A percentile compares a stretch with the other conserved stretches of the same genome.
Conservation (phyloP, 2,888 invertebrate species). For the Allophyes oxyacanthae region DNA sequence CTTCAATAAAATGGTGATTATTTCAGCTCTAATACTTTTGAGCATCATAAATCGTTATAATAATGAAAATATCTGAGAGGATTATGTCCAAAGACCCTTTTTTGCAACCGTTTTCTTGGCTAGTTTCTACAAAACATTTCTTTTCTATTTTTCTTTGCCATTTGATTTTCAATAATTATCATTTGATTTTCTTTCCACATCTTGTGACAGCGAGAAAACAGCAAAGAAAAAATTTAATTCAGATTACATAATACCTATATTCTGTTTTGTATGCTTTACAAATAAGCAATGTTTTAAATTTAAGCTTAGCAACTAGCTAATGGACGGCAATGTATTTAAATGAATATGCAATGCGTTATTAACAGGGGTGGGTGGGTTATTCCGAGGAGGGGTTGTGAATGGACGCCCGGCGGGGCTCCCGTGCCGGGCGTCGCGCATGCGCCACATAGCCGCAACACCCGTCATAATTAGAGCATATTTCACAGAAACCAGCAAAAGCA, state of each 20-base stretch:
- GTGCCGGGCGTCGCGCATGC: conserved; percentile 63
- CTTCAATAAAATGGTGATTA: neutral
- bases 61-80: too few species aligned
- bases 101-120: too few species aligned
- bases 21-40: conserved; percentile 1
- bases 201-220: too few species aligned
- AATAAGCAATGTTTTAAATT: conserved; percentile 26
- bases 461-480: conserved; percentile 70
- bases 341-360: conserved; percentile 67
- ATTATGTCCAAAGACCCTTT: too few species aligned
- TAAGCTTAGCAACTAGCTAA: conserved; percentile 54
- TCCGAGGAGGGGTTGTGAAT: conserved; percentile 68
- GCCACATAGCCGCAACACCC: conserved; percentile 54
- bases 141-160: too few species aligned
- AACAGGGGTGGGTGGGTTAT: conserved; percentile 55
- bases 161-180: too few species aligned
- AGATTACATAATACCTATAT: neutral
- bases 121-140: too few species aligned
- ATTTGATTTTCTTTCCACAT: too few species aligned
- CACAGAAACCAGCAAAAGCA: conserved; percentile 59
- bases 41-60: too few species aligned
- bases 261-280: conserved; percentile 6
- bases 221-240: too few species aligned
- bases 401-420: conserved; percentile 52
- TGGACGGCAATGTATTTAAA: conserved; percentile 63